These are phyloP conservation scores for Andrena flavipes DNA, from an alignment of 2,888 invertebrate genomes.

Conservation along the genomic window DNA sequence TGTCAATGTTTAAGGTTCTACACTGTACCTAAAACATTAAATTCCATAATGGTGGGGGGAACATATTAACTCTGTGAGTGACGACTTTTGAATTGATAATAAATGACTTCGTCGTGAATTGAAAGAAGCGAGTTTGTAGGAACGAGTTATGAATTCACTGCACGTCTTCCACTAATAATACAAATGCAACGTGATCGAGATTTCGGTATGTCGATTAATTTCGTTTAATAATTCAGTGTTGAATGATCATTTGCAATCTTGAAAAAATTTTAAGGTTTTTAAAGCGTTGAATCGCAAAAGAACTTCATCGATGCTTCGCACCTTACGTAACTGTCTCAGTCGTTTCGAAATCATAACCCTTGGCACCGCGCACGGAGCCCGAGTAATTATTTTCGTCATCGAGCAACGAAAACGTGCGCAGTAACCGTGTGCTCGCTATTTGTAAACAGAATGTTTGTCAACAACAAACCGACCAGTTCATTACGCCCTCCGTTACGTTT, in stretches of 20 bases:
- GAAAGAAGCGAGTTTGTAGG: no score
- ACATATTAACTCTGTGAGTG: no score
- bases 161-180: no score
- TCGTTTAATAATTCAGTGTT: no score
- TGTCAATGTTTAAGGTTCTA: no score
- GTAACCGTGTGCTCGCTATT: conserved; percentile 57
- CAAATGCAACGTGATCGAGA: no score
- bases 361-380: conserved; percentile 54
- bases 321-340: conserved; percentile 36
- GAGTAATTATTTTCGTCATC: conserved; percentile 70
- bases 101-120: no score
- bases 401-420: conserved; percentile 41
- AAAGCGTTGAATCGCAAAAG: background rate
- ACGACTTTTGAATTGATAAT: no score
- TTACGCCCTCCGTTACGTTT: conserved; percentile 59
- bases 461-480: conserved; percentile 60
- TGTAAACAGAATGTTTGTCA: conserved; percentile 74
- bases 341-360: conserved; percentile 53
- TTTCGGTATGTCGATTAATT: no score
- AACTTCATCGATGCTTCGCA: background rate
- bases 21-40: no score
- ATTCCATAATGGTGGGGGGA: no score
- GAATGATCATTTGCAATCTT: background rate
- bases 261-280: background rate
- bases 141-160: no score